These are phyloP conservation scores for Sebastes matsubarae DNA, from an alignment of 2,797 vertebrate species.

Conservation along the genomic window DNA sequence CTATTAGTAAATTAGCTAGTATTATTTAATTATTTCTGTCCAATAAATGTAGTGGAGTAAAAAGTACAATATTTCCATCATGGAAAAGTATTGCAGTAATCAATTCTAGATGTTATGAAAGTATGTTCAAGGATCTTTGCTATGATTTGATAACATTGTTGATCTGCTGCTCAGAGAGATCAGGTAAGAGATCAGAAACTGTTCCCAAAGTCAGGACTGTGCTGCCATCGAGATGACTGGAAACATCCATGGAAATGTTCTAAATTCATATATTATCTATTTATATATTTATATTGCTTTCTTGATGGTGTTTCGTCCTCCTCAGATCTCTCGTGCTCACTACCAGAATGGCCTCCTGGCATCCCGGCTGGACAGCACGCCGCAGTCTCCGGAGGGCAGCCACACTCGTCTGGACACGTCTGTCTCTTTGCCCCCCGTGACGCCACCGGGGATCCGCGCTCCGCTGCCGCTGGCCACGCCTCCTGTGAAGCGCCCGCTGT, in stretches of 20 bases:
- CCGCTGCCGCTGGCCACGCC: conserved; percentile 68
- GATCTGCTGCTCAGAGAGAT: too few relatives aligned
- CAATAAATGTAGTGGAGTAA: background rate
- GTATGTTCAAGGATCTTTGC: too few relatives aligned
- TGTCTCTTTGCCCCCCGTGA: conserved; percentile 48
- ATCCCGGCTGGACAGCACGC: conserved; percentile 90
- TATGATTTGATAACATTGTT: too few relatives aligned
- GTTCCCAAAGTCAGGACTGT: too few relatives aligned
- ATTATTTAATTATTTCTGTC: background rate
- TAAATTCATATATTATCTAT: too few relatives aligned
- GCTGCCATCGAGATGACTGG: too few relatives aligned
- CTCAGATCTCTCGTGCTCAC: conserved; percentile 91
- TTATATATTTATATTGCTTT: too few relatives aligned
- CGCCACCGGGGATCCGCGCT: conserved; percentile 36
- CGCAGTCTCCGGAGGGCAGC: conserved; percentile 87
- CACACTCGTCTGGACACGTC: conserved; percentile 70
- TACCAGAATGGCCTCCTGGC: conserved; percentile 94
- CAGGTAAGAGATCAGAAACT: too few relatives aligned
- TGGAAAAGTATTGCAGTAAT: too few relatives aligned
- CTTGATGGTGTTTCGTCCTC: background rate
- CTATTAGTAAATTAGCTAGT: too few relatives aligned
- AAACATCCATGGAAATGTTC: background rate
- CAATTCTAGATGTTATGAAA: too few relatives aligned
- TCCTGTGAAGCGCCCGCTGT: conserved; percentile 35
- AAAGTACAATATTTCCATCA: background rate